These are phyloP conservation scores for Linnaemya vulpina DNA, from an alignment of 2,888 invertebrate genomes.

Conservation along the genomic window DNA sequence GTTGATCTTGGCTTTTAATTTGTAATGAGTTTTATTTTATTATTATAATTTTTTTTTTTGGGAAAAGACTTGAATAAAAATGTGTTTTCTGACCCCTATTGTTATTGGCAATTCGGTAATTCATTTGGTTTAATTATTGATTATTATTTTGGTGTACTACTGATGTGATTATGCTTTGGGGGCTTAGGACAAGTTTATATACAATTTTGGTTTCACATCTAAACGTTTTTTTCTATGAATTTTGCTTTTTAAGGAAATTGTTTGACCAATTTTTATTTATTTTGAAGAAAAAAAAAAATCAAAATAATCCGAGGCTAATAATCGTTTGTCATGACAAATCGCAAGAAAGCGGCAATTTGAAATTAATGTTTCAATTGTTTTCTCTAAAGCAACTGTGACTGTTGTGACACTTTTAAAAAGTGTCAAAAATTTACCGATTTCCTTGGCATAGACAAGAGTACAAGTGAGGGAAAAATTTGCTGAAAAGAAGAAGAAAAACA, in stretches of 20 bases:
- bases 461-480: no score
- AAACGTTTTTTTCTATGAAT: background rate
- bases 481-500: no score
- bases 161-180: conserved; percentile 52
- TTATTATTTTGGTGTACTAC: conserved; percentile 49
- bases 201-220: background rate
- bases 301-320: background rate
- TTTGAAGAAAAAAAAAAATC: background rate
- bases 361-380: background rate
- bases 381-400: no score
- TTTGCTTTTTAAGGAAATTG: conserved; percentile 5
- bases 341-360: background rate
- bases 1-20: conserved; percentile 33
- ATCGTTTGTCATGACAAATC: background rate
- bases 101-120: conserved; percentile 36
- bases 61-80: conserved; percentile 41
- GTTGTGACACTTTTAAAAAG: no score
- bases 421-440: no score
- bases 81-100: conserved; percentile 20
- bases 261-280: background rate
- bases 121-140: conserved; percentile 6
- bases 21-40: conserved; percentile 17
- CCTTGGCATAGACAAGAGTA: no score
- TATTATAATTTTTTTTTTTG: background rate
- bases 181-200: conserved; percentile 8